Conservation (phyloP, 2,888 invertebrate species). For the Scrobipalpa costella region DNA sequence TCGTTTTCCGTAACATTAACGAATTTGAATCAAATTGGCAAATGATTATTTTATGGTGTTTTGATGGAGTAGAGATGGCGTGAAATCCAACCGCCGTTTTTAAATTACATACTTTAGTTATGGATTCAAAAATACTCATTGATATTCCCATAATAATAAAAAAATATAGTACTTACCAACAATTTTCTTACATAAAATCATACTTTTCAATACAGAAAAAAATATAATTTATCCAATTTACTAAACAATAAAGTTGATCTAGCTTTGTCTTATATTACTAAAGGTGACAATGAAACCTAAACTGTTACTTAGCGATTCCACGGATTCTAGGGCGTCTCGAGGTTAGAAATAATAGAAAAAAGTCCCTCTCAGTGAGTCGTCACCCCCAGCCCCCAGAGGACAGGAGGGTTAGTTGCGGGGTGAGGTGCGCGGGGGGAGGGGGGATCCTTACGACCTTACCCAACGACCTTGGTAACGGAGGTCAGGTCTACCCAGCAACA, state of each 20-base stretch:
- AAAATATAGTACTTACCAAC: too few species aligned
- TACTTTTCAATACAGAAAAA: too few species aligned
- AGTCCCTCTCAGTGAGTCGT: conserved; percentile 44
- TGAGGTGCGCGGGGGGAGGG: conserved; percentile 33
- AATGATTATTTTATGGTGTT: conserved; percentile 10
- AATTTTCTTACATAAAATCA: too few species aligned
- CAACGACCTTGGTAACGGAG: conserved; percentile 64
- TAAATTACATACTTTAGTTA: background rate
- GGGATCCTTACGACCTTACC: conserved; percentile 64
- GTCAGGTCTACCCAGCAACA: conserved; percentile 50
- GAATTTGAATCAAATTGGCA: background rate
- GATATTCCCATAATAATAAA: too few species aligned
- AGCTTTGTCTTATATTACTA: background rate
- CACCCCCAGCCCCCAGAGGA: conserved; percentile 55
- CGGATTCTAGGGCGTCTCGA: conserved; percentile 67
- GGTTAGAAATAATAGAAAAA: conserved; percentile 69
- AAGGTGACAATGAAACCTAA: background rate
- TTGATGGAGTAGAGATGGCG: background rate
- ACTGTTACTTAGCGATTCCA: conserved; percentile 9
- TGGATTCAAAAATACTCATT: background rate
- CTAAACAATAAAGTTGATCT: background rate
- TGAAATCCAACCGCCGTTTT: conserved; percentile 7
- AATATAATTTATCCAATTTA: too few species aligned
- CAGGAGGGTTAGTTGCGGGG: conserved; percentile 34
- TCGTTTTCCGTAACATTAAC: background rate